Conservation (phyloP, 2,113 vertebrate genomes). For the Grammomys surdaster region DNA sequence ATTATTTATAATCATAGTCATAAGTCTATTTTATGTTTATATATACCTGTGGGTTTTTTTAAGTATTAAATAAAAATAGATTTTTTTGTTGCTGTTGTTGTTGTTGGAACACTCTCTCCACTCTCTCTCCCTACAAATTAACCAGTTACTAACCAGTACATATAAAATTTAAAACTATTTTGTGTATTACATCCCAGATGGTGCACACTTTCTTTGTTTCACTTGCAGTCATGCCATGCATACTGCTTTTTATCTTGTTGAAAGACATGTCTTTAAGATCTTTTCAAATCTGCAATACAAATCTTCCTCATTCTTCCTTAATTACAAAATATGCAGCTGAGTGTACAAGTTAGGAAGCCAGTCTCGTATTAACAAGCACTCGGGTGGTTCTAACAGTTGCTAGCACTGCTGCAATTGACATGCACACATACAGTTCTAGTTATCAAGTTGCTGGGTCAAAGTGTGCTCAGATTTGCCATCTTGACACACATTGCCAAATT, state of each 20-base stretch:
- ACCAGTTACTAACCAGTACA: background rate
- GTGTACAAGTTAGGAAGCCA: background rate
- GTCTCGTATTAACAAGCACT: background rate
- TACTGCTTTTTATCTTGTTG: slow-evolving; percentile 26
- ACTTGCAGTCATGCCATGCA: background rate
- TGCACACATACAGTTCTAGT: background rate
- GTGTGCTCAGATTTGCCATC: background rate
- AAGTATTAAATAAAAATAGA: background rate
- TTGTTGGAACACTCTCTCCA: background rate
- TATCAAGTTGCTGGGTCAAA: background rate
- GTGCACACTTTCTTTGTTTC: background rate
- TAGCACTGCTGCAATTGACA: background rate
- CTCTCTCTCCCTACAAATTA: slow-evolving; percentile 28
- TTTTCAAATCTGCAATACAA: background rate
- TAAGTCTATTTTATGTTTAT: background rate
- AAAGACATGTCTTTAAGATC: slow-evolving; percentile 37
- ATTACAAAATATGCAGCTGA: background rate
- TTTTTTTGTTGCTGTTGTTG: background rate
- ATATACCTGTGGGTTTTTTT: background rate
- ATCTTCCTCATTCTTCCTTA: slow-evolving; percentile 16
- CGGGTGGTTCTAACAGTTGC: background rate
- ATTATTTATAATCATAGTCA: background rate
- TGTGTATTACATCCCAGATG: background rate
- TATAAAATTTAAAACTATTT: background rate
- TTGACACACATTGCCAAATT: background rate